Percentiles rank a stretch among this genome's conserved stretches.
phyloP scores from a whole-genome alignment of 2,888 invertebrate species.

The Oegoconia quadripuncta region DNA sequence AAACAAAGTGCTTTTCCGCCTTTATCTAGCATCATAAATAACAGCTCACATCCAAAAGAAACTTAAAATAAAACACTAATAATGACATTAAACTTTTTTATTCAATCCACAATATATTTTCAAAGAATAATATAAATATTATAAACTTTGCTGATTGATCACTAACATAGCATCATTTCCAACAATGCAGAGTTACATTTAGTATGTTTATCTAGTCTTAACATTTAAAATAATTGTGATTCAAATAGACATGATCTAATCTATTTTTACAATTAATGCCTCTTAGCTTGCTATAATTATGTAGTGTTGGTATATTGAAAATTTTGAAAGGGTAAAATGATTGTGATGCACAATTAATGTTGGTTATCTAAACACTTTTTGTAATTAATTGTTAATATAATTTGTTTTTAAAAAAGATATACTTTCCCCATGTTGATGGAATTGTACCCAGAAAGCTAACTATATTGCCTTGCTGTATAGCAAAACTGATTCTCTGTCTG shows the following conservation, averaged over 20 bases:
- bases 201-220: conserved; percentile 45
- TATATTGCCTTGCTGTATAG: too few relatives aligned
- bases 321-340: conserved; percentile 17
- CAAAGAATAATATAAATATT: conserved; percentile 77
- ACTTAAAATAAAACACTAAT: conserved; percentile 39
- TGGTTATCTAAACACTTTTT: conserved; percentile 6
- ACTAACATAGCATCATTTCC: conserved; percentile 56
- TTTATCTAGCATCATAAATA: conserved; percentile 67
- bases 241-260: conserved; percentile 33
- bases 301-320: conserved; percentile 19
- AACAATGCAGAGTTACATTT: conserved; percentile 47
- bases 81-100: conserved; percentile 70
- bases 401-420: too few relatives aligned
- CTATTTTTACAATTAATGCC: conserved; percentile 31
- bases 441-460: too few relatives aligned
- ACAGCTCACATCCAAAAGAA: not conserved
- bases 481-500: too few relatives aligned
- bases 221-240: conserved; percentile 44
- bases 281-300: conserved; percentile 21
- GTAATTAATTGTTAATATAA: too few relatives aligned
- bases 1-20: conserved; percentile 98
- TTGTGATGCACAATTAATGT: conserved; percentile 28
- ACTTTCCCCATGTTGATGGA: too few relatives aligned
- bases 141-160: conserved; percentile 68
- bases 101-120: conserved; percentile 76